These are phyloP conservation scores for Sus scrofa DNA, from an alignment of 2,113 vertebrate genomes.

Conservation along the genomic window T2T-Sscrofa CM000829.6:29129501-29130000, in stretches of 20 bases:
- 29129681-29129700: not conserved
- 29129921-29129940: no score
- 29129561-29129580: not conserved
- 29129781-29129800: not conserved
- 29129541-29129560: not conserved
- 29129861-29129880: no score
- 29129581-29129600: not conserved
- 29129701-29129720: not conserved
- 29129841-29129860: not conserved
- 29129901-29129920: no score
- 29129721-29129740: not conserved
- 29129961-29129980: no score
- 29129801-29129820: not conserved
- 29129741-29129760: not conserved
- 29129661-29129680: not conserved
- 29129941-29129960: no score
- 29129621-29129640: not conserved
- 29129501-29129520: not conserved
- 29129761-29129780: not conserved
- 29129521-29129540: not conserved
- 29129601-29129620: not conserved
- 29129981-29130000: no score
- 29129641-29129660: not conserved
- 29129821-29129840: not conserved
- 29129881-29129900: no score